Evolutionary conservation across 2,797 vertebrate genomes (phyloP), one percentile per base, ranked within the genome.

Genomic region (Adrianichthys oophorus): DNA sequence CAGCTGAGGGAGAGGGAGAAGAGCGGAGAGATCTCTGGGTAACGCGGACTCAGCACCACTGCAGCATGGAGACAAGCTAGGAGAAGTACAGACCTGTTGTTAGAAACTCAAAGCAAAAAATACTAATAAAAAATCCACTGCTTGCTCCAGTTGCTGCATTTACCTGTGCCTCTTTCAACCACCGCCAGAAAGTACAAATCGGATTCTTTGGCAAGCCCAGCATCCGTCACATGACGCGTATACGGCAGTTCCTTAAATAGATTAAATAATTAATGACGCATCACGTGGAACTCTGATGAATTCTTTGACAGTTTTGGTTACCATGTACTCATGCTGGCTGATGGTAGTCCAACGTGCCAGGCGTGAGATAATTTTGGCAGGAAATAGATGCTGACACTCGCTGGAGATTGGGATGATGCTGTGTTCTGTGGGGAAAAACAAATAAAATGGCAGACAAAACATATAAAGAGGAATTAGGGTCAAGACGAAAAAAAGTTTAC

Each of bases 141-240:
- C 32, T 37, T 1, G 10, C 4, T 43, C 2, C 12, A 19, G 15
- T 26, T 3, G 2, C 6, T 4, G 2, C 26, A 45, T 24, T 46
- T 77, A 98, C 98, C 98, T 78, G 98, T 99, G 70, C 97, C 98
- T 65, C 98, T 92, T 80, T 99, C 98, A n/a, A 99, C 85, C 56
- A 95, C 84, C 0, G 88, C 92, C 90, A 94, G 89, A 64, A 97
- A 99, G 84, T 95, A 98, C 59, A 98, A 90, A 69, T 96, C 94
- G 2, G 93, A 95, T 73, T 98, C 95, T 43, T 91, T 93, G 1
- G 94, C 95, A 85, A 99, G 86, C 41, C 95, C 94, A 0, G 93
- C 92, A 43, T 94, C 94, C n/a, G 91, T 80, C 46, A 97, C 93
- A 17, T 97, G 94, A 54, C 91, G 92, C 0, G 94, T 95, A 56